Percentiles rank a stretch among this genome's conserved stretches.
phyloP scores from a whole-genome alignment of 1,140 invertebrate genomes.

The Aphaenogaster ashmeadi region DNA sequence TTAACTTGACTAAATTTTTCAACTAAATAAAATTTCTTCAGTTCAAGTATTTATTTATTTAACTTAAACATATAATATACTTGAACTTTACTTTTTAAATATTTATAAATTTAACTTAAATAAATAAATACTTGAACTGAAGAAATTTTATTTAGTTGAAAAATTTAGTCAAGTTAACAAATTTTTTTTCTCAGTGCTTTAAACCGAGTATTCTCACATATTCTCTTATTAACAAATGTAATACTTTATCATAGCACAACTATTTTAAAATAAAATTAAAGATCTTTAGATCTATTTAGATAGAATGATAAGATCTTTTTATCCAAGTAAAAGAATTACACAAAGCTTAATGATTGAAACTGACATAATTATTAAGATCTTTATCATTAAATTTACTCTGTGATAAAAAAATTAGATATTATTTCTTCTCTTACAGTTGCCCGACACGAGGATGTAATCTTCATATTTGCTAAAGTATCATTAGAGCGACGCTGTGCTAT shows the following conservation, averaged over 20 bases:
- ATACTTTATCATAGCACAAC: background rate
- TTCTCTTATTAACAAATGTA: background rate
- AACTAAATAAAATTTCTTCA: no score
- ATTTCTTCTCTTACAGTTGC: background rate
- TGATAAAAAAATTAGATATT: background rate
- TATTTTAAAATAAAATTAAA: background rate
- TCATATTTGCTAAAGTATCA: constrained; percentile 15
- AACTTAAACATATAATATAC: no score
- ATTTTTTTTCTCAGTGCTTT: background rate
- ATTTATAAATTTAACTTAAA: no score
- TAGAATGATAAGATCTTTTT: background rate
- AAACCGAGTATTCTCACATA: background rate
- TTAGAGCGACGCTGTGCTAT: background rate
- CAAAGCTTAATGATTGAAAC: background rate
- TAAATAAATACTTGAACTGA: no score
- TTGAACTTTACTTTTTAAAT: no score
- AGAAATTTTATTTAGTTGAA: no score
- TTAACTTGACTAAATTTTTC: no score
- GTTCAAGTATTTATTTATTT: no score
- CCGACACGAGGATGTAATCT: background rate
- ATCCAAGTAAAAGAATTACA: background rate
- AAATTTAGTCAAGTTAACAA: no score
- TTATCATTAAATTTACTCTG: background rate
- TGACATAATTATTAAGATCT: background rate
- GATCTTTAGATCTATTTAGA: background rate